phyloP scores from a whole-genome alignment of 2,113 vertebrate species.

The Nannospalax galili region DNA sequence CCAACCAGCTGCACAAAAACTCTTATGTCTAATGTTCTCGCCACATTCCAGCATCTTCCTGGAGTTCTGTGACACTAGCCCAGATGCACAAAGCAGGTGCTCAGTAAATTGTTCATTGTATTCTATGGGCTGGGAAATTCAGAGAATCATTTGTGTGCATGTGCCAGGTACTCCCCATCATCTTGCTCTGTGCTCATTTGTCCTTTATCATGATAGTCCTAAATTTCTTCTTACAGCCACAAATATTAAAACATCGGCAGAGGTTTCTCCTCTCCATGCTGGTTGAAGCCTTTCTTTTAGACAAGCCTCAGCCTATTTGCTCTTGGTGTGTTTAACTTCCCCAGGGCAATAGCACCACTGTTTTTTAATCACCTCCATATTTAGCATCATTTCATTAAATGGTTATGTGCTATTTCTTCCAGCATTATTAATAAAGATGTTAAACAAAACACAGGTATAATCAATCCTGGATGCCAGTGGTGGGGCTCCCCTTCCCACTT shows the following conservation, averaged over 20 bases:
- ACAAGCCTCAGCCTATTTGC: not conserved
- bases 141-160: not conserved
- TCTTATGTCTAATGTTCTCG: accelerated
- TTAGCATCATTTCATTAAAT: slow-evolving; percentile 26
- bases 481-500: not conserved
- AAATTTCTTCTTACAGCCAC: not conserved
- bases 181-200: not conserved
- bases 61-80: not conserved
- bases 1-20: not conserved
- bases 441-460: not conserved
- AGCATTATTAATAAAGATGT: slow-evolving; percentile 41
- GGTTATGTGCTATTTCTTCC: slow-evolving; percentile 15
- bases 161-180: too few species aligned
- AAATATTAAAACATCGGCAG: not conserved
- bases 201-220: too few species aligned
- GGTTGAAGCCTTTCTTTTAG: not conserved
- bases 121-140: not conserved
- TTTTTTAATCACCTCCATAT: not conserved
- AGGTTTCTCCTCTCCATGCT: too few species aligned
- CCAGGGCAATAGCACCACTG: not conserved
- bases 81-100: not conserved
- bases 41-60: not conserved
- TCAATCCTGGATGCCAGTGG: not conserved
- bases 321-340: slow-evolving; percentile 20
- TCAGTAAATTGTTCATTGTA: not conserved